Evolutionary conservation across 2,113 vertebrate genomes (phyloP).

Genomic region (Xiphophorus couchianus): DNA sequence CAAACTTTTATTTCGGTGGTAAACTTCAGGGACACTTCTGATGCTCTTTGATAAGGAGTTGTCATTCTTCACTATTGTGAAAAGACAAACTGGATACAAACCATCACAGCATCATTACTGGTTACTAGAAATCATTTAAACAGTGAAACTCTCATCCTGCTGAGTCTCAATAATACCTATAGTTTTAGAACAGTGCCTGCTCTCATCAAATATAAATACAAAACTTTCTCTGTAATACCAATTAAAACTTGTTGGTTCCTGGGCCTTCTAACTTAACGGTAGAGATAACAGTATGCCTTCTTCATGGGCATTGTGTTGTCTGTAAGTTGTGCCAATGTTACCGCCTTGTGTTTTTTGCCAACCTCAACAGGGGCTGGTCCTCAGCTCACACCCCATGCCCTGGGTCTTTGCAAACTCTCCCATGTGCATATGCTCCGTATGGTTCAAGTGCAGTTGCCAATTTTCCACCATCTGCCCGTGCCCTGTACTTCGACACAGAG

Average conservation of each 20-base stretch:
- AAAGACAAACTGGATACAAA: background rate
- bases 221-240: background rate
- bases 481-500: slow-evolving; percentile 67
- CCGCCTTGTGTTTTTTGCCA: slow-evolving; percentile 70
- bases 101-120: background rate
- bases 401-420: slow-evolving; percentile 75
- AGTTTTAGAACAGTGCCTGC: background rate
- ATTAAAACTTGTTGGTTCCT: background rate
- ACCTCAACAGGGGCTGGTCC: slow-evolving; percentile 67
- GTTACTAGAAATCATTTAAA: background rate
- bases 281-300: background rate
- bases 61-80: background rate
- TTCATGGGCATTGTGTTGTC: slow-evolving; percentile 32
- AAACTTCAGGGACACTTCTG: background rate
- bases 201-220: background rate
- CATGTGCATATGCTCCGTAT: slow-evolving; percentile 81
- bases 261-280: background rate
- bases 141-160: background rate
- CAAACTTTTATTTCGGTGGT: background rate
- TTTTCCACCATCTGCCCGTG: slow-evolving; percentile 81
- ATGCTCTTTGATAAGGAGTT: background rate
- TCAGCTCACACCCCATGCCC: slow-evolving; percentile 67
- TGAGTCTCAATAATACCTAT: too few relatives aligned
- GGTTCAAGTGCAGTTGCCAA: slow-evolving; percentile 72
- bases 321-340: slow-evolving; percentile 55